phyloP scores from a whole-genome alignment of 2,113 vertebrate species.

The Gallinago media region DNA sequence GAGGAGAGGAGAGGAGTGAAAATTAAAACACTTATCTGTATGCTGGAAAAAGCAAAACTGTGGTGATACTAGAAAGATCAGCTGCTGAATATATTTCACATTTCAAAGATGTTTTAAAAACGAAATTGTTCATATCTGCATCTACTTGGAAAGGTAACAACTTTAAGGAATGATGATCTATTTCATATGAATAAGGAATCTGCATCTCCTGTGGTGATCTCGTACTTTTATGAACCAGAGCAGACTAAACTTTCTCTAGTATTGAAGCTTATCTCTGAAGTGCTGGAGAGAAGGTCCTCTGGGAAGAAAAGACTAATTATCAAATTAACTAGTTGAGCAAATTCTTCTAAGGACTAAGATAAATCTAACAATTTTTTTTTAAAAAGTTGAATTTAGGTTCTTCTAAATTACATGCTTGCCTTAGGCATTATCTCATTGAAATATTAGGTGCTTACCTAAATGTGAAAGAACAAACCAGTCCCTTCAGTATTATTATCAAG shows the following conservation, averaged over 20 bases:
- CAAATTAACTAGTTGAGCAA: neutral
- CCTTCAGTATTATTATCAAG: neutral
- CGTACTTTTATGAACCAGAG: neutral
- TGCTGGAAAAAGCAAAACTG: neutral
- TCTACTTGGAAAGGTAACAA: neutral
- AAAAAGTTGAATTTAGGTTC: neutral
- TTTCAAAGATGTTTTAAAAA: neutral
- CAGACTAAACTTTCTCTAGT: neutral
- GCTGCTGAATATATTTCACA: neutral
- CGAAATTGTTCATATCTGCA: neutral
- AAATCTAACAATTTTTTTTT: neutral
- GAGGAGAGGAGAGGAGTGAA: neutral
- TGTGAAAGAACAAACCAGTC: neutral
- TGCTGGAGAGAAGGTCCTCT: neutral
- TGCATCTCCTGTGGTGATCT: neutral
- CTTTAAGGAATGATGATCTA: neutral
- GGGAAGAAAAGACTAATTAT: neutral
- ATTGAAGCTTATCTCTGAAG: neutral
- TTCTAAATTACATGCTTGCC: neutral
- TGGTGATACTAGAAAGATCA: neutral
- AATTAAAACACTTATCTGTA: neutral
- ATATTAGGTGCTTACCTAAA: neutral
- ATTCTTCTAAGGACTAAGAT: neutral
- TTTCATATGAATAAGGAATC: neutral
- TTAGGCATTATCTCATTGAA: neutral